Base-by-base conservation (phyloP, 2,113 vertebrate species). In the Myotis yumanensis region DNA sequence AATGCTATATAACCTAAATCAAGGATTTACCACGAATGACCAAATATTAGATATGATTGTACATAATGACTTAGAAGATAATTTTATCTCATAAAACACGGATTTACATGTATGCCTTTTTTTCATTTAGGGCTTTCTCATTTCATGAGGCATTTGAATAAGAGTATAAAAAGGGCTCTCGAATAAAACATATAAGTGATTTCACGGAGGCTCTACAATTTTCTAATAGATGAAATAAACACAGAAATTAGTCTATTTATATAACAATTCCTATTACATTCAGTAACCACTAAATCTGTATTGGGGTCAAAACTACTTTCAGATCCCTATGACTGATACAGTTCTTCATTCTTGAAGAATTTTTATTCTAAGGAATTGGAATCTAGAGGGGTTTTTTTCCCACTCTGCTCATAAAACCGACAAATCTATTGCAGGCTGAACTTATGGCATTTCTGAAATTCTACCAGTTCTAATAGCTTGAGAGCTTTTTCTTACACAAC, bases 381-480 rank as follows among this genome's bases (percentile, higher is more conserved):
- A 96, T 93, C 94, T 96, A 94, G 88, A 93, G 40, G 40, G 83
- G 68, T 94, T 94, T 87, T 84, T 97, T 96, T n/a, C n/a, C n/a
- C 88, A 98, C 97, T 97, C 93, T 97, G 95, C 93, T 98, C 97
- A 98, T 93, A 97, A 97, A 98, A 96, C 52, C 80, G 91, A 97
- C 87, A 98, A 97, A 96, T 96, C 91, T 97, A 95, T 75, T 96
- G 93, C 86, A 97, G 93, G 94, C 72, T 97, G 96, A 98, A 98
- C 96, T 98, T 96, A 81, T 64, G 91, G 96, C 97, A 98, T 97
- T 98, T 97, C 85, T 97, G 91, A 97, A 98, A 97, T 98, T 98
- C 97, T 98, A 98, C 98, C 97, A 97, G 95, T 97, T 98, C 94
- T 98, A 98, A 98, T 97, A 98, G 97, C 97, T 97, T 98, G 98